Percentiles rank a stretch among this genome's conserved stretches.
Evolutionary conservation across 2,797 vertebrate species (phyloP).

Genomic region (Passerculus sandwichensis): DNA sequence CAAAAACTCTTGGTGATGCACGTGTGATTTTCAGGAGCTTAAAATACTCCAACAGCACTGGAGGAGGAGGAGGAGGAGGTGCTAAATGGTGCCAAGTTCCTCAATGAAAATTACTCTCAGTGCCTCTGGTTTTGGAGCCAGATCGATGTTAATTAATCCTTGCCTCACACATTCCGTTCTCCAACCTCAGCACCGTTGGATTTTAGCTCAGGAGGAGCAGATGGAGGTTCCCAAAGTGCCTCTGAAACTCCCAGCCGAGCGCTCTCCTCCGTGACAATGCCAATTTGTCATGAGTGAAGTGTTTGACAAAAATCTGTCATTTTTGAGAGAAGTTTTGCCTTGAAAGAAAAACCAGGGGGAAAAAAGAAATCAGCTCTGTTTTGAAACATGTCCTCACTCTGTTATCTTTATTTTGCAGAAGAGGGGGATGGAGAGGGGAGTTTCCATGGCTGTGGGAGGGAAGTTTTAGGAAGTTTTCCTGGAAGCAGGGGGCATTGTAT

Average conservation of each 20-base stretch:
- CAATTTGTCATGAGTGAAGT: constrained; percentile 28
- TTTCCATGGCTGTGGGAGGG: neutral
- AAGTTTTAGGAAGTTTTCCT: neutral
- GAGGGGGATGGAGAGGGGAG: neutral
- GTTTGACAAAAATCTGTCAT: constrained; percentile 51
- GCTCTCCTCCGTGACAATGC: neutral
- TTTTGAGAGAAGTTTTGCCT: constrained; percentile 4
- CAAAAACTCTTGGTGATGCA: neutral
- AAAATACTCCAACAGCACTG: neutral
- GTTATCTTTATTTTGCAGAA: neutral
- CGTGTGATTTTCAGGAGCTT: neutral
- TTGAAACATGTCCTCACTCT: neutral
- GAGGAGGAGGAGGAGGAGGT: constrained; percentile 33
- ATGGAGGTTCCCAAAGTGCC: neutral
- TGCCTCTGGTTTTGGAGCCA: constrained; percentile 16
- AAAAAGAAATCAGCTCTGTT: neutral
- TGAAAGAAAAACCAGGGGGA: neutral
- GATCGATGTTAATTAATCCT: neutral
- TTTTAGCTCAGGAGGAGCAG: neutral
- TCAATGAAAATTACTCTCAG: neutral
- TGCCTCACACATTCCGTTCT: neutral
- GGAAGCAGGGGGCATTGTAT: neutral
- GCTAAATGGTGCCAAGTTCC: neutral
- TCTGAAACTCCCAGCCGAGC: neutral
- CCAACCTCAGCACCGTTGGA: neutral